A percentile compares a stretch with the other conserved stretches of the same genome.
phyloP scores from a whole-genome alignment of 2,113 vertebrate genomes.

The Varanus salvator region DNA sequence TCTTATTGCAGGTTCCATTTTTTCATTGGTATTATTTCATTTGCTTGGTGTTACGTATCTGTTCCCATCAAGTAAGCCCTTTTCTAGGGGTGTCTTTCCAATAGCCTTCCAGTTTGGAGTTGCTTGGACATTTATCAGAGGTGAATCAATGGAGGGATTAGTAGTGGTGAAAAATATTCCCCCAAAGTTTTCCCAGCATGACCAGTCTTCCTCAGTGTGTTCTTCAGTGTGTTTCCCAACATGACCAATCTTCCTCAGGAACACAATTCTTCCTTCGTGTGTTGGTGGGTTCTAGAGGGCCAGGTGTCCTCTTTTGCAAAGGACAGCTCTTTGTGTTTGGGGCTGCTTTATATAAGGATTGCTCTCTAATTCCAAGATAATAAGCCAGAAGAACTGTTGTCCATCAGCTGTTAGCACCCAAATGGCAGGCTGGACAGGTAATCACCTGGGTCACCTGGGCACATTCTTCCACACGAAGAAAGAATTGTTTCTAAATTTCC shows the following conservation, averaged over 20 bases:
- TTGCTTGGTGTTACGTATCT: not conserved
- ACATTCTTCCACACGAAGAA: no score
- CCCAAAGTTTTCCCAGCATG: not conserved
- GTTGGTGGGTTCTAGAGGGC: not conserved
- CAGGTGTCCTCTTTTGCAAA: no score
- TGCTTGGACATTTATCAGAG: not conserved
- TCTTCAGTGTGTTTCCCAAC: not conserved
- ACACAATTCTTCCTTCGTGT: no score
- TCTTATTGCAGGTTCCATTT: no score
- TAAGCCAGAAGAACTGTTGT: no score
- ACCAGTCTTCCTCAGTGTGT: not conserved
- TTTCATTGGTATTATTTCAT: not conserved
- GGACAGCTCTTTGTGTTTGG: no score
- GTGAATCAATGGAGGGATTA: not conserved
- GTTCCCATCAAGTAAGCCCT: not conserved
- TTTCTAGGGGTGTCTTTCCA: not conserved
- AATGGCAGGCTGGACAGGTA: no score
- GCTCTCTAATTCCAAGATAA: no score
- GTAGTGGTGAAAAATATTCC: not conserved
- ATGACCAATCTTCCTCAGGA: not conserved
- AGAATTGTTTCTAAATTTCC: no score
- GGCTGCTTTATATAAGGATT: no score
- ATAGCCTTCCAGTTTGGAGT: not conserved
- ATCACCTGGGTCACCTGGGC: no score
- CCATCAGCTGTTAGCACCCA: no score